Evolutionary conservation across 2,113 vertebrate species (phyloP).

Genomic region (Cryptomyrus ogoouensis): DNA sequence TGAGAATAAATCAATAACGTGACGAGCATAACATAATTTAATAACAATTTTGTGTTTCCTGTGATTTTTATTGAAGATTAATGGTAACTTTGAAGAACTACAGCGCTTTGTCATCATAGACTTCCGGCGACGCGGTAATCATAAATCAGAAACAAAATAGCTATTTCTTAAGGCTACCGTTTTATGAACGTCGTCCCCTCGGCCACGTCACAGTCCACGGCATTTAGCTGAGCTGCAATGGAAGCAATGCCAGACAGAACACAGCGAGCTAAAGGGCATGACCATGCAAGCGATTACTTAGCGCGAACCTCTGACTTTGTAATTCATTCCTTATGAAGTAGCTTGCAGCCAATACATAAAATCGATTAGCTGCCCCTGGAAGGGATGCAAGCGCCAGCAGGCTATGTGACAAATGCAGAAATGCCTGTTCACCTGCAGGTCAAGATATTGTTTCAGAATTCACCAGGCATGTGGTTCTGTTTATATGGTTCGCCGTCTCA

Average conservation of each 20-base stretch:
- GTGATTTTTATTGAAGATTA: not conserved
- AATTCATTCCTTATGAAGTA: conserved; percentile 86
- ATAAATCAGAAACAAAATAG: not conserved
- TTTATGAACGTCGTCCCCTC: not conserved
- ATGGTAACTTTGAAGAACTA: not conserved
- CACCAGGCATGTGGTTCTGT: conserved; percentile 70
- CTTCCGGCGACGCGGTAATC: not conserved
- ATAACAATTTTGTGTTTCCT: not conserved
- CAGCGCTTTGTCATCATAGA: not conserved
- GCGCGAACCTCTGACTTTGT: conserved; percentile 78
- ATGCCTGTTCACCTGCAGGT: conserved; percentile 70
- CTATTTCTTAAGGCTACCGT: not conserved
- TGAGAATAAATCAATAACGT: not conserved
- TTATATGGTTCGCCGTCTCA: conserved; percentile 45
- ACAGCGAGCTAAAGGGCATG: conserved; percentile 50
- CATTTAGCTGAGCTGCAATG: not conserved
- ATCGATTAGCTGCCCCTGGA: conserved; percentile 81
- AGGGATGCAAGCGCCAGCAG: conserved; percentile 72
- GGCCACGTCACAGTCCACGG: not conserved
- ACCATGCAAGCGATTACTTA: conserved; percentile 77
- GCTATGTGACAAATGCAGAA: conserved; percentile 79
- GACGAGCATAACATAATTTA: not conserved
- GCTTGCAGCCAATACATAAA: conserved; percentile 82
- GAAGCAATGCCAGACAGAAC: conserved; percentile 17
- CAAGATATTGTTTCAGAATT: conserved; percentile 74